Evolutionary conservation across 1,140 invertebrate species (phyloP).

Genomic region (Drosophila tani): DNA sequence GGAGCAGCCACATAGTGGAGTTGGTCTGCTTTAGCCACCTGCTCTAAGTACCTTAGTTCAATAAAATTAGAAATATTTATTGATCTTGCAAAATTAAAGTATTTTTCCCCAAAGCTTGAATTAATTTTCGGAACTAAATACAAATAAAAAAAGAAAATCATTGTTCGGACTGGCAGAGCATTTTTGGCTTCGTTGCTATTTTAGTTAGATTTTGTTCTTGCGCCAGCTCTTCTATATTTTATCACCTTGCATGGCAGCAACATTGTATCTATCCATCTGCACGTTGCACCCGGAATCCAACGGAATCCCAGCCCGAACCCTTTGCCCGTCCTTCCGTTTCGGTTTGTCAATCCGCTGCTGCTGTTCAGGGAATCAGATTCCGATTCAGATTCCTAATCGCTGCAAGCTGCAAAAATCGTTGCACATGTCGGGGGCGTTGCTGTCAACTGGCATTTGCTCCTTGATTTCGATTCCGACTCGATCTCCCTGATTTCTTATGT

Average conservation of each 20-base stretch:
- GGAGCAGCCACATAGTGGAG: too few relatives aligned
- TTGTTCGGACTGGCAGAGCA: too few relatives aligned
- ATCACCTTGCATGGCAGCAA: conserved; percentile 24
- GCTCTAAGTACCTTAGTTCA: background rate
- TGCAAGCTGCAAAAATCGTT: conserved; percentile 71
- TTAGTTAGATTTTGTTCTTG: background rate
- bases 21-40: background rate
- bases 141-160: background rate
- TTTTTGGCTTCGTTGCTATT: background rate
- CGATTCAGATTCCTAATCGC: conserved; percentile 31
- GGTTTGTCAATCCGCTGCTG: conserved; percentile 7
- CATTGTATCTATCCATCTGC: conserved; percentile 44
- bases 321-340: background rate
- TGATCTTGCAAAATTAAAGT: too few relatives aligned
- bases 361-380: conserved; percentile 7
- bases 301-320: conserved; percentile 7
- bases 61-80: background rate
- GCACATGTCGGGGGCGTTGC: conserved; percentile 75
- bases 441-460: conserved; percentile 71
- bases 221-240: background rate
- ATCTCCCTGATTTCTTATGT: conserved; percentile 35
- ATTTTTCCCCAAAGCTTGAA: too few relatives aligned
- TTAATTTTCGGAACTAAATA: too few relatives aligned
- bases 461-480: conserved; percentile 63
- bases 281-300: background rate